phyloP scores from a whole-genome alignment of 2,888 invertebrate genomes.

The Caprella mutica region DNA sequence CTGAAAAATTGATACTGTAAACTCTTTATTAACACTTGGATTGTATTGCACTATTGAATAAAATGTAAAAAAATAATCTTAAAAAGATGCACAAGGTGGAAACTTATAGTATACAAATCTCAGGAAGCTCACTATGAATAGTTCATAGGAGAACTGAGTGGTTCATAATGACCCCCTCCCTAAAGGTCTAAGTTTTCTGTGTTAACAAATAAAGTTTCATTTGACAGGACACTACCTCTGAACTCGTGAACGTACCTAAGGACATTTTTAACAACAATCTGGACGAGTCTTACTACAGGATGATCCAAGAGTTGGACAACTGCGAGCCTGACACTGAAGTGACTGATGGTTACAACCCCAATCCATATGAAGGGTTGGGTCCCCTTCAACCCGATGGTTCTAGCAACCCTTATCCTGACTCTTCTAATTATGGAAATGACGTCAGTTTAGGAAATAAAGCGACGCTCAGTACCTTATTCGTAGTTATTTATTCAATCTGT shows the following conservation, averaged over 20 bases:
- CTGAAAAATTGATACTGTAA: too few species aligned
- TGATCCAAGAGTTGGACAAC: constrained; percentile 54
- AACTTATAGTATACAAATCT: too few species aligned
- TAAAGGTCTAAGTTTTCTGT: not conserved
- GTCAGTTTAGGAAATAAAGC: not conserved
- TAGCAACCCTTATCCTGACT: not conserved
- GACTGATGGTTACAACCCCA: not conserved
- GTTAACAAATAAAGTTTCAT: not conserved
- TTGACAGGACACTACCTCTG: constrained; percentile 43
- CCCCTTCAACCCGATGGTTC: not conserved
- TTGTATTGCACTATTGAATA: too few species aligned
- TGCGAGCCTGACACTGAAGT: constrained; percentile 7
- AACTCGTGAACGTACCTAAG: constrained; percentile 42
- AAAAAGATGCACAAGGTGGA: too few species aligned
- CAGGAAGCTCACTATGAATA: too few species aligned
- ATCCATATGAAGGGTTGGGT: not conserved
- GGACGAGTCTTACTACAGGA: constrained; percentile 61
- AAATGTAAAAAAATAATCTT: too few species aligned
- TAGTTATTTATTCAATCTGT: too few species aligned
- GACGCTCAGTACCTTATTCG: too few species aligned
- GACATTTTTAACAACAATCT: constrained; percentile 56
- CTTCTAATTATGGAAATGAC: not conserved
- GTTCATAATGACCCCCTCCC: too few species aligned
- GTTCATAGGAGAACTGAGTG: too few species aligned
- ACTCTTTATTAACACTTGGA: too few species aligned